These are phyloP conservation scores for Panulirus ornatus DNA, from an alignment of 1,140 invertebrate species.

Conservation along the genomic window DNA sequence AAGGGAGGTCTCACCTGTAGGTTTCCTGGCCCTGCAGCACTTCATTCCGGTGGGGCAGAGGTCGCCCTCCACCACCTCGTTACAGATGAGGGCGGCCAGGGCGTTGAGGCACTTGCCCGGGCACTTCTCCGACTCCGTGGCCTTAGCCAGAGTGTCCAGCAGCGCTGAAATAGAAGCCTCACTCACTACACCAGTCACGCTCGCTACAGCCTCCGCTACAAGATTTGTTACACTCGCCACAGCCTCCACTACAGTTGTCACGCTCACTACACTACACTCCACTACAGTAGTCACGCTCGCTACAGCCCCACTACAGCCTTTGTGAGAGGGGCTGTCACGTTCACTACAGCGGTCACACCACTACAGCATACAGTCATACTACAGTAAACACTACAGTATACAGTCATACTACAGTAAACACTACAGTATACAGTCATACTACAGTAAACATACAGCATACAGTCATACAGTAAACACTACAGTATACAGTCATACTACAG, in stretches of 20 bases:
- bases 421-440: no score
- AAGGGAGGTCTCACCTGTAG: background rate
- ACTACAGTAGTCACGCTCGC: background rate
- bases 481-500: no score
- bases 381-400: no score
- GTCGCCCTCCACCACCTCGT: constrained; percentile 85
- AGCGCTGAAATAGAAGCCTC: constrained; percentile 51
- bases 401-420: no score
- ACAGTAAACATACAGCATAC: no score
- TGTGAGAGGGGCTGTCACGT: background rate
- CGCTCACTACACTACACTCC: background rate
- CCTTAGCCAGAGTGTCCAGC: constrained; percentile 60
- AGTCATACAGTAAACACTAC: no score
- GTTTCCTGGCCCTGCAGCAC: constrained; percentile 29
- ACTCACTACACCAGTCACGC: background rate
- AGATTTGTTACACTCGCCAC: background rate
- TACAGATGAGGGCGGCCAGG: constrained; percentile 89
- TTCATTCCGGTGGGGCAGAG: constrained; percentile 41
- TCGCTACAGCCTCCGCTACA: background rate
- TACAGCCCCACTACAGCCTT: background rate
- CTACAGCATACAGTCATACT: no score
- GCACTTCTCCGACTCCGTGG: constrained; percentile 79
- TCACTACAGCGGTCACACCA: no score
- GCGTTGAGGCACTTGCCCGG: constrained; percentile 91
- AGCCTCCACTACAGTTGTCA: background rate